These are phyloP conservation scores for Leptinotarsa peninsularis DNA, from an alignment of 2,888 invertebrate genomes.

Conservation along the genomic window DNA sequence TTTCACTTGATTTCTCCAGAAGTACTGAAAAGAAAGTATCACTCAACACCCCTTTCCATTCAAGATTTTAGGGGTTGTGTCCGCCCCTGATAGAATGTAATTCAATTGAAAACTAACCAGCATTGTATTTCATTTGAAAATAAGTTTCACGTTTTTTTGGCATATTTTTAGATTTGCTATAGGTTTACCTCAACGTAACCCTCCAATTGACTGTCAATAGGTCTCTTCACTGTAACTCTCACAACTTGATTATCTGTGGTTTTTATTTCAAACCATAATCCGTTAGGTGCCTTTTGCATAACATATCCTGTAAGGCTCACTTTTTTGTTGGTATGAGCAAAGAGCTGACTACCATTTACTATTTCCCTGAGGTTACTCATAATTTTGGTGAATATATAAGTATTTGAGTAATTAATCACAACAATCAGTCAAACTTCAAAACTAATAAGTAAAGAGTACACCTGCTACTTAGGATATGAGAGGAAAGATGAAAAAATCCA, in stretches of 20 bases:
- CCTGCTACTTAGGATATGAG: no score
- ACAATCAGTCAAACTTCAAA: no score
- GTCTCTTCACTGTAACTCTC: slow-evolving; percentile 58
- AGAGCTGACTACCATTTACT: slow-evolving; percentile 60
- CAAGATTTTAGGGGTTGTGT: no score
- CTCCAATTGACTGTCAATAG: slow-evolving; percentile 55
- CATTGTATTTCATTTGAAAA: no score
- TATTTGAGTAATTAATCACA: not conserved
- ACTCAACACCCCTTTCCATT: no score
- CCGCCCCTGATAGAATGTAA: no score
- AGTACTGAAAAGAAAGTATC: no score
- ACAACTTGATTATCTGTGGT: slow-evolving; percentile 59
- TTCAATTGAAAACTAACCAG: no score
- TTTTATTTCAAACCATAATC: slow-evolving; percentile 58
- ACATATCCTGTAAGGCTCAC: slow-evolving; percentile 60
- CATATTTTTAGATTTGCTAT: not conserved
- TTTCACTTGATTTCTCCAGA: no score
- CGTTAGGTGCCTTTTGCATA: slow-evolving; percentile 55
- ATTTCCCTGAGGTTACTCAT: slow-evolving; percentile 52
- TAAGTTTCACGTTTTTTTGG: not conserved
- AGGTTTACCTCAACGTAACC: slow-evolving; percentile 61
- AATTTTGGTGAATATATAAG: not conserved
- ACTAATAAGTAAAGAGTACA: no score
- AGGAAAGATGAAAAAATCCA: no score
- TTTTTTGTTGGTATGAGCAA: slow-evolving; percentile 56